Evolutionary conservation across 2,797 vertebrate species (phyloP), one percentile per base, ranked within the genome.

Genomic region (Ammospiza maritima): DNA sequence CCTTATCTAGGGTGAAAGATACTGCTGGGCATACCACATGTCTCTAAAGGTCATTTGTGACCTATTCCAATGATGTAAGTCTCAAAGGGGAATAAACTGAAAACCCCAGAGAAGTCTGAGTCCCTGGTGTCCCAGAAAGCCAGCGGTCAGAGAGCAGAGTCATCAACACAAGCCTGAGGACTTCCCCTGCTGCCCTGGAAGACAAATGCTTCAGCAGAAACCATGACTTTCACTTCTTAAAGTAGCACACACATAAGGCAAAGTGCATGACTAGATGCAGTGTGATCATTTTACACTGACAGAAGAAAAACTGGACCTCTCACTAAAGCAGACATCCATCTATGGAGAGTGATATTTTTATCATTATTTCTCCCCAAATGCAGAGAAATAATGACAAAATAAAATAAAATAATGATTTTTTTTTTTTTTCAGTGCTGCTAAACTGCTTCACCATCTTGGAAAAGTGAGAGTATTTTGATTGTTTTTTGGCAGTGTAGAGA

Each of bases 141-240:
- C n/a, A 60, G 64, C 0, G 1, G 56, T 82, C 71, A 74, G 83
- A 82, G 9, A 54, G 22, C 42, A 67, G 22, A 78, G 45, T 87
- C 81, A 80, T 77, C 58, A 92, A 16, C 71, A 72, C 38, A 40
- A 61, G 30, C 12, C 16, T 32, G 57, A 47, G 85, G 73, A 93
- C 73, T 96, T 94, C 58, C 93, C 58, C 82, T 16, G 1, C 23
- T 58, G 44, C 44, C n/a, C 58, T 78, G 48, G 45, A 83, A 92
- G 61, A 51, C 54, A 89, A 95, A 66, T 48, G 5, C 65, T 92
- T 62, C 69, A 69, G 38, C 57, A 93, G 81, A 83, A 92, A 27
- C 51, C 77, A 21, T 27, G 54, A 89, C 84, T 96, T 96, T 92
- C 86, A 83, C 90, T 90, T 92, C 86, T 93, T 83, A 74, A 80